Percentiles rank a stretch among this genome's conserved stretches.
Conservation (phyloP, 2,888 invertebrate genomes). For the Thecocarcelia acutangulata region DNA sequence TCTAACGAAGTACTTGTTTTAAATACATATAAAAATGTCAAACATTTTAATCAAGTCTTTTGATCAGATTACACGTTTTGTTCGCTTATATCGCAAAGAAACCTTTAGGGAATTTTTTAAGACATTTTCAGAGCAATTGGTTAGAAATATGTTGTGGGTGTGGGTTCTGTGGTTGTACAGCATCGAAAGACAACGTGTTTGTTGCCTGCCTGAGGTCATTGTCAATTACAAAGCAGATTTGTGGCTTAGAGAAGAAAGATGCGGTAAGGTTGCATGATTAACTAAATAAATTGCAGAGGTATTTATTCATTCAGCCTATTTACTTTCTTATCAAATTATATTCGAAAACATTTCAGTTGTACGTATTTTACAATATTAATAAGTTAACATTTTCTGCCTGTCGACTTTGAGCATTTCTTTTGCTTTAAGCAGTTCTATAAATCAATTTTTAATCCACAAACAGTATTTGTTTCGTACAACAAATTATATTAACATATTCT, state of each 20-base stretch:
- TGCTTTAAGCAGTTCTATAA: conserved; percentile 56
- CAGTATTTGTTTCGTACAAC: conserved; percentile 68
- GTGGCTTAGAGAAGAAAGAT: not conserved
- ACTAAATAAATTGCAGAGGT: not conserved
- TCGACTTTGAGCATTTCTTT: conserved; percentile 38
- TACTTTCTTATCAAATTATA: conserved; percentile 1
- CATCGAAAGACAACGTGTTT: conserved; percentile 15
- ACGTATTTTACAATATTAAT: conserved; percentile 55
- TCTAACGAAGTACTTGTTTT: too few relatives aligned
- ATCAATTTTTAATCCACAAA: conserved; percentile 70
- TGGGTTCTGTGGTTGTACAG: not conserved
- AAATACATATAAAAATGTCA: too few relatives aligned
- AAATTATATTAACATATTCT: conserved; percentile 67
- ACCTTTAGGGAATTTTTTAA: conserved; percentile 27
- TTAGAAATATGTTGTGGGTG: conserved; percentile 2
- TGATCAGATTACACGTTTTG: conserved; percentile 22
- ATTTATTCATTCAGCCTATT: not conserved
- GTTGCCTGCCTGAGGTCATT: conserved; percentile 41
- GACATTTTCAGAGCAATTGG: not conserved
- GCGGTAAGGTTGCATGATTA: not conserved
- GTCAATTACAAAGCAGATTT: conserved; percentile 6
- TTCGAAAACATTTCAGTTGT: conserved; percentile 9
- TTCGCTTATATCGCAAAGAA: conserved; percentile 11
- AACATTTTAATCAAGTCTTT: not conserved
- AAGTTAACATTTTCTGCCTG: conserved; percentile 28